phyloP scores from a whole-genome alignment of 2,113 vertebrate species.

The Onychorhynchus coronatus region DNA sequence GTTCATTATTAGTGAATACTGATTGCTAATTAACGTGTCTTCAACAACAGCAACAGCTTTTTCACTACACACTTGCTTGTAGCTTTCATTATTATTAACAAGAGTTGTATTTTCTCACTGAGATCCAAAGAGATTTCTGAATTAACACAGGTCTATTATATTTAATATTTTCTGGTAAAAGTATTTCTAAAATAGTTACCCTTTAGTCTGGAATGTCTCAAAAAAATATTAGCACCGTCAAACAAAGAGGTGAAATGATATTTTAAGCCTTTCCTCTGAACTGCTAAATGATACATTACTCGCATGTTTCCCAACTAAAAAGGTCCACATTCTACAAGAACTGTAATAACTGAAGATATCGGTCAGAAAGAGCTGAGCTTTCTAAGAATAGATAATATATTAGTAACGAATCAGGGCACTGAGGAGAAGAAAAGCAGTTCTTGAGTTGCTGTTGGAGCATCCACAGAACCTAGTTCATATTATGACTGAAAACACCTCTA shows the following conservation, averaged over 20 bases:
- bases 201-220: neutral
- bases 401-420: neutral
- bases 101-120: neutral
- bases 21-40: neutral
- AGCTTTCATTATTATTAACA: neutral
- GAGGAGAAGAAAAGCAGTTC: neutral
- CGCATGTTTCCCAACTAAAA: neutral
- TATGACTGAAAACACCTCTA: neutral
- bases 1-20: neutral
- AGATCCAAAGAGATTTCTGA: neutral
- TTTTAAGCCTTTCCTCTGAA: neutral
- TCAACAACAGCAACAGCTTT: neutral
- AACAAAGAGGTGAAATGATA: slow-evolving; percentile 19
- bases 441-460: neutral
- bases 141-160: neutral
- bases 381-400: neutral
- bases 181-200: neutral
- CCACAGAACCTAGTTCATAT: neutral
- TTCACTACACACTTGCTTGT: neutral
- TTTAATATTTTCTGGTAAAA: neutral
- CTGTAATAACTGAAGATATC: neutral
- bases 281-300: neutral
- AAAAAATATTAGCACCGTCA: neutral
- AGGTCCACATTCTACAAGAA: neutral
- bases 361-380: neutral